A percentile compares a stretch with the other conserved stretches of the same genome.
phyloP scores from a whole-genome alignment of 2,888 invertebrate species.

The Zonitis immaculata region DNA sequence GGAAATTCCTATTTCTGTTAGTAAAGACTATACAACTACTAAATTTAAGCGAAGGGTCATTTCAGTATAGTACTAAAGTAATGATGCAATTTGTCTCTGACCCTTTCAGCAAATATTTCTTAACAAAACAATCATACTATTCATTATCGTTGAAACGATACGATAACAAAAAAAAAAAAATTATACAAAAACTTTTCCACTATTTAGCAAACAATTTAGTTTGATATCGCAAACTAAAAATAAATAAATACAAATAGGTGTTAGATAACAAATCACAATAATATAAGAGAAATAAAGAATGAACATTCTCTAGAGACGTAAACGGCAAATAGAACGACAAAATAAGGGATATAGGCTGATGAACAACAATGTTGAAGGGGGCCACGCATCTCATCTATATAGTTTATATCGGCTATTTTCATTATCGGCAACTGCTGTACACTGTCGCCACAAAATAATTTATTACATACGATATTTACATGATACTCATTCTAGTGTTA shows the following conservation, averaged over 20 bases:
- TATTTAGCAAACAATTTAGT: not conserved
- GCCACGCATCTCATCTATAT: not conserved
- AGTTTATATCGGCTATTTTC: slow-evolving; percentile 27
- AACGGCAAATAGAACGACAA: slow-evolving; percentile 3
- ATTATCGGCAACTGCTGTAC: slow-evolving; percentile 39
- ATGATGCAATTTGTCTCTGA: slow-evolving; percentile 4
- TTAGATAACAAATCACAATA: slow-evolving; percentile 34
- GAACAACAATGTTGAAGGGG: not conserved
- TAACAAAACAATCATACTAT: not conserved
- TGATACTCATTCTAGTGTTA: slow-evolving; percentile 5
- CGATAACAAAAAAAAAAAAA: not conserved
- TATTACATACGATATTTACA: slow-evolving; percentile 33
- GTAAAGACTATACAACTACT: not conserved
- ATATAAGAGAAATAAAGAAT: slow-evolving; percentile 36
- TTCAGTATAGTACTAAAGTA: not conserved
- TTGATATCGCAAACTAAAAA: slow-evolving; percentile 1
- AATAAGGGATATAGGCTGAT: not conserved
- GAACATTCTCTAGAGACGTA: slow-evolving; percentile 29
- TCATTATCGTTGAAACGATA: not conserved
- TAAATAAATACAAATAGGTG: slow-evolving; percentile 19
- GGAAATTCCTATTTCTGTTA: not conserved
- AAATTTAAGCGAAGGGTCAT: not conserved
- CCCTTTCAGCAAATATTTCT: not conserved
- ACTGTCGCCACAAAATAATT: slow-evolving; percentile 36
- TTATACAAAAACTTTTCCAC: not conserved